Evolutionary conservation across 2,113 vertebrate species (phyloP).

Genomic region (Hepsetus odoe): DNA sequence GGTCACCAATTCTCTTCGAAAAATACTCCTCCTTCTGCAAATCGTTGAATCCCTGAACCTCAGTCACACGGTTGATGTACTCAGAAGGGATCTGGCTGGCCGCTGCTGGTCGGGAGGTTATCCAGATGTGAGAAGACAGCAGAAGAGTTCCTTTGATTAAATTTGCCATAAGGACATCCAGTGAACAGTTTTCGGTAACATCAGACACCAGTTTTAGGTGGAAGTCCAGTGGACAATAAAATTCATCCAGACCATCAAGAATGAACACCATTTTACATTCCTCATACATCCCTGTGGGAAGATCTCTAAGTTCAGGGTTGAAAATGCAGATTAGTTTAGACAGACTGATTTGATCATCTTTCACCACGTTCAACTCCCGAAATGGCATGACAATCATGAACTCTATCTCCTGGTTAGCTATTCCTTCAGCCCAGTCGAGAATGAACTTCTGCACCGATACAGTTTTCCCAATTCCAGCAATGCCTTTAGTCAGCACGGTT

Average conservation of each 20-base stretch:
- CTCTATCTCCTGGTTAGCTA: neutral
- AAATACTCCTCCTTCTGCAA: no score
- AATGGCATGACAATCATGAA: slow-evolving; percentile 11
- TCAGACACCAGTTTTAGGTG: neutral
- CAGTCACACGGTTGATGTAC: neutral
- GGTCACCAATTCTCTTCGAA: no score
- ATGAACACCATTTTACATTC: neutral
- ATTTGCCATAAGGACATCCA: neutral
- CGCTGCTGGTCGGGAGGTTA: no score
- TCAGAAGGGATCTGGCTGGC: neutral
- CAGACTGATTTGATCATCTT: neutral
- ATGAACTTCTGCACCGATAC: no score
- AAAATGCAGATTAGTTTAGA: neutral
- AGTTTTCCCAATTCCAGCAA: no score
- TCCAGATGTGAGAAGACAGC: neutral
- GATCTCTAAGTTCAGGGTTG: neutral
- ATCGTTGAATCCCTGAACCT: neutral
- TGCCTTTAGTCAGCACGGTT: neutral
- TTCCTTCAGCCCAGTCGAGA: neutral
- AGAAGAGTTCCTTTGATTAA: neutral
- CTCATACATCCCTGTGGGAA: neutral
- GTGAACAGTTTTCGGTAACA: neutral
- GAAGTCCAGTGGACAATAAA: neutral
- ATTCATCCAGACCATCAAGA: neutral
- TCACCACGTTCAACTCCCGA: neutral